Percentiles rank a stretch among this genome's conserved stretches.
Evolutionary conservation across 2,888 invertebrate species (phyloP).

Genomic region (Drosophila anomelani): DNA sequence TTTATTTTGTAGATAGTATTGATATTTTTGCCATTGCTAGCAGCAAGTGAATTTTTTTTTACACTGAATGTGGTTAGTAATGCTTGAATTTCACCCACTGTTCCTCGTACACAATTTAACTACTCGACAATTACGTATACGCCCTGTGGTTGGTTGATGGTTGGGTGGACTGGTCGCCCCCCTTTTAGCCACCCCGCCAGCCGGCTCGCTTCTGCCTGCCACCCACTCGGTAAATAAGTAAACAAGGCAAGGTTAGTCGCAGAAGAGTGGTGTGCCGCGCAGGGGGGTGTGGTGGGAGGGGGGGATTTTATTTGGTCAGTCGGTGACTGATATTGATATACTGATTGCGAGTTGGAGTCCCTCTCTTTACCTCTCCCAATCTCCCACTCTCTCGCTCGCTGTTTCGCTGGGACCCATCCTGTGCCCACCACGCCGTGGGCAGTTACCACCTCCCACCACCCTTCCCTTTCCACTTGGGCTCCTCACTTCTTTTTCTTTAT

Average conservation of each 20-base stretch:
- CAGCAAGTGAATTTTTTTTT: neutral
- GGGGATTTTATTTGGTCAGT: constrained; percentile 57
- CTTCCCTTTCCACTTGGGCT: constrained; percentile 12
- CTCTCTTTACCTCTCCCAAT: neutral
- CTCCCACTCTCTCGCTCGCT: constrained; percentile 16
- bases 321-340: constrained; percentile 58
- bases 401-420: constrained; percentile 23
- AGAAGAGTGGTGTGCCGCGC: neutral
- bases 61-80: neutral
- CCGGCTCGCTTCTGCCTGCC: constrained; percentile 7
- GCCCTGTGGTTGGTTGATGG: constrained; percentile 29
- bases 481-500: constrained; percentile 22
- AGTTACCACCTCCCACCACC: constrained; percentile 20
- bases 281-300: neutral
- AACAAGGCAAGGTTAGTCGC: constrained; percentile 35
- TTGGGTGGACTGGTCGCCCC: constrained; percentile 10
- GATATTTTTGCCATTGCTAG: no score
- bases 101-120: constrained; percentile 31
- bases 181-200: neutral
- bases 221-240: constrained; percentile 29
- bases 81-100: constrained; percentile 11
- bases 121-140: constrained; percentile 44
- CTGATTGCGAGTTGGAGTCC: constrained; percentile 33
- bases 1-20: no score
- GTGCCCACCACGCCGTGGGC: constrained; percentile 20